phyloP scores from a whole-genome alignment of 1,140 invertebrate species.

The Drosophila nigrodunni region DNA sequence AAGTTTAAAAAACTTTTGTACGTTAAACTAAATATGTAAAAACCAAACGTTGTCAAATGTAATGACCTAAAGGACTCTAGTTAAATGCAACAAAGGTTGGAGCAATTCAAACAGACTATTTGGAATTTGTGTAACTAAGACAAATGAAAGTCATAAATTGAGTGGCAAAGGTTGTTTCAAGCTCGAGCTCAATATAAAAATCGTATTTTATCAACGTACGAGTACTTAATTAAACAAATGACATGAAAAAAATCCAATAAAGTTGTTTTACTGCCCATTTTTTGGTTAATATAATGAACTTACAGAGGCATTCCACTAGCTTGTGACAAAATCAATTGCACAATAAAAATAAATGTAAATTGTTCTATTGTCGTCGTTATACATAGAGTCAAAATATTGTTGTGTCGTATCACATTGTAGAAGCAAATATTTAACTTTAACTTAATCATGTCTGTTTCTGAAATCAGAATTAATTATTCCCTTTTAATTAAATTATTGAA shows the following conservation, averaged over 20 bases:
- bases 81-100: slow-evolving; percentile 53
- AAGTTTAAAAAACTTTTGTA: slow-evolving; percentile 35
- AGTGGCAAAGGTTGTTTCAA: slow-evolving; percentile 64
- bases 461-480: slow-evolving; percentile 54
- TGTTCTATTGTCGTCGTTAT: slow-evolving; percentile 75
- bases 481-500: slow-evolving; percentile 77
- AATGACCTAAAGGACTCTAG: slow-evolving; percentile 77
- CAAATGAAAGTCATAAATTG: slow-evolving; percentile 46
- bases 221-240: slow-evolving; percentile 56
- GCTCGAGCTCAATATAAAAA: slow-evolving; percentile 52
- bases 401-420: slow-evolving; percentile 74
- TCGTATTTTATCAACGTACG: slow-evolving; percentile 54
- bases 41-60: slow-evolving; percentile 76
- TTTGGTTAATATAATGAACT: slow-evolving; percentile 60
- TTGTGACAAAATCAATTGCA: slow-evolving; percentile 51
- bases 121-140: not conserved
- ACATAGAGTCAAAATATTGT: slow-evolving; percentile 77
- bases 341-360: slow-evolving; percentile 1
- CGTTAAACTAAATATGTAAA: slow-evolving; percentile 63
- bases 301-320: slow-evolving; percentile 36
- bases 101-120: slow-evolving; percentile 30
- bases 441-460: slow-evolving; percentile 70
- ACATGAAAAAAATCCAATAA: slow-evolving; percentile 44
- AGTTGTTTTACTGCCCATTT: slow-evolving; percentile 69
- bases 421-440: slow-evolving; percentile 76